Base-by-base conservation (phyloP, 1,140 invertebrate species). In the Nebria ingens region DNA sequence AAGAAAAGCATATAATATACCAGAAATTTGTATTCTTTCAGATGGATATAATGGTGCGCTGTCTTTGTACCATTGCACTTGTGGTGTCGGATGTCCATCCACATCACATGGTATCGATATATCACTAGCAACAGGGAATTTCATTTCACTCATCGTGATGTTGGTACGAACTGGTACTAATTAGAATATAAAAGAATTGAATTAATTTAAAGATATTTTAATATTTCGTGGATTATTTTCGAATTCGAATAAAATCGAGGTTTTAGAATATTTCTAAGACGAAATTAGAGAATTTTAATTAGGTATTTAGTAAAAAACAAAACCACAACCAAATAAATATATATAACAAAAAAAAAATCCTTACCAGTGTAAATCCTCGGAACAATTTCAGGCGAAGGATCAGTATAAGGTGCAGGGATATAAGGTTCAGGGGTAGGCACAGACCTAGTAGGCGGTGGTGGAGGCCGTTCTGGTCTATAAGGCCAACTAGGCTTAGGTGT, bases 1-100 rank as follows among this genome's bases (percentile, higher is more conserved):
- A n/a, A n/a, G n/a, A n/a, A n/a, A n/a, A n/a, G n/a, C n/a, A n/a
- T n/a, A n/a, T n/a, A n/a, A 9, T 38, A 56, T 72, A 86, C 85
- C 82, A 62, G 79, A 76, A 58, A 86, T 77, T 25, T 72, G 67
- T 38, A 82, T 71, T 55, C 79, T 75, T 40, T 80, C 76, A 52
- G 66, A 71, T 21, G 68, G 51, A 25, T 68, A 56, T 23, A 88
- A 60, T 2, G 69, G 70, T 23, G 73, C 64, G 38, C 79, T 76
- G 65, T 91, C 82, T 71, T 91, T 91, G 63, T 79, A 87, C 91
- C 90, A 93, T 34, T 76, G 71, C 0, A 91, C 82, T 55, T 74
- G 70, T 2, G 89, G 87, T 29, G 73, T 69, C 1, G 89, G 89
- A 70, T 85, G 85, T 2, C 90, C 89, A 51, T 85, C 79, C 11